These are phyloP conservation scores for Dexiosoma caninum DNA, from an alignment of 2,888 invertebrate genomes.

Conservation along the genomic window DNA sequence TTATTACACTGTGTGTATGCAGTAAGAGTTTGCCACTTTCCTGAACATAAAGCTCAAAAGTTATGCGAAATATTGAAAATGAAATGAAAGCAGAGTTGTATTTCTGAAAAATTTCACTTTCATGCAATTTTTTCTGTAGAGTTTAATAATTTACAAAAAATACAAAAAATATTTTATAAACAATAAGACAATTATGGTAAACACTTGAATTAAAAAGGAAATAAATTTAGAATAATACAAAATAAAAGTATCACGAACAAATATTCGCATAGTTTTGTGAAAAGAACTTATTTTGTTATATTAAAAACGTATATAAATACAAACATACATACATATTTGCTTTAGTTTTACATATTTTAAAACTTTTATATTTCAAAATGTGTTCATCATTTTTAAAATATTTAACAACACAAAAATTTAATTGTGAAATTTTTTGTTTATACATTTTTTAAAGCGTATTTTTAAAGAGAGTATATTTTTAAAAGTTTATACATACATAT, in stretches of 20 bases:
- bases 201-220: not conserved
- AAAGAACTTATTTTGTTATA: not conserved
- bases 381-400: slow-evolving; percentile 61
- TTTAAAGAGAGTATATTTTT: no score
- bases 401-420: slow-evolving; percentile 28
- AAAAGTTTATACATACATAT: no score
- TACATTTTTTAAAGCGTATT: not conserved
- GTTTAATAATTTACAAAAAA: no score
- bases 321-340: not conserved
- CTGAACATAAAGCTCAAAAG: no score
- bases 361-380: slow-evolving; percentile 58
- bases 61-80: no score
- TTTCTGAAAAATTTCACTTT: no score
- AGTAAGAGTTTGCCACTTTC: no score
- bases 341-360: slow-evolving; percentile 2
- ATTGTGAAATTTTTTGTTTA: slow-evolving; percentile 8
- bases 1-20: no score
- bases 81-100: no score
- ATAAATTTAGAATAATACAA: not conserved
- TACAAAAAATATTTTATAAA: no score
- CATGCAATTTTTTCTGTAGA: no score
- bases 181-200: no score
- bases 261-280: not conserved
- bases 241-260: not conserved
- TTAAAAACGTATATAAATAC: not conserved